Evolutionary conservation across 2,113 vertebrate genomes (phyloP), one percentile per base, ranked within the genome.

Genomic region (Poeciliopsis retropinna): DNA sequence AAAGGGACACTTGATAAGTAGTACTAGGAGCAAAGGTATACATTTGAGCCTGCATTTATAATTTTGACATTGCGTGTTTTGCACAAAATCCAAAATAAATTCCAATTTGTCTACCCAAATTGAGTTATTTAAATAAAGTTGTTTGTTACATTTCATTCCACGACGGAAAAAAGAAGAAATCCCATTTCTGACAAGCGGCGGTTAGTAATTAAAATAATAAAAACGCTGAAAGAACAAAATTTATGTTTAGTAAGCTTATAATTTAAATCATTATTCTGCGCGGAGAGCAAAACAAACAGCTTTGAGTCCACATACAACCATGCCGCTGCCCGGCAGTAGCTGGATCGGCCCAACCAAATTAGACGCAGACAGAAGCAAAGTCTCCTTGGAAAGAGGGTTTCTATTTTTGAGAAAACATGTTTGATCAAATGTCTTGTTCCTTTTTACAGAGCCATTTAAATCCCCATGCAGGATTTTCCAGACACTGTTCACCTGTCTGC

Each of bases 401-500:
- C 81, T 79, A 72, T 79, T 51, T 67, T 30, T 15, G 28, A 76
- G 32, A 67, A 81, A 84, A 76, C 34, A 67, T 57, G 76, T 78
- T 76, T 86, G 80, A 85, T 84, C 73, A 81, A 54, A 79, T 67
- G 57, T 72, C 61, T 76, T 80, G 70, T 79, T 39, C 70, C 66
- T 70, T 67, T 60, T 60, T 70, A 72, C 67, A 72, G 67, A 84
- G 63, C 79, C 78, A 39, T 84, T 85, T 85, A 64, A 85, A 81
- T 65, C 57, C 54, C 65, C 60, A 66, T 80, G 30, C 67, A 74
- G 77, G 54, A 86, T 51, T 82, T 92, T 93, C 92, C 88, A 91
- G 89, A 90, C 87, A 80, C 68, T 77, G 76, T 92, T 88, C 92
- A 93, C 90, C 91, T 94, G 92, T 93, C 88, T 92, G 87, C 88